Base-by-base conservation (phyloP, 2,888 invertebrate species). In the Willowsia nigromaculata region DNA sequence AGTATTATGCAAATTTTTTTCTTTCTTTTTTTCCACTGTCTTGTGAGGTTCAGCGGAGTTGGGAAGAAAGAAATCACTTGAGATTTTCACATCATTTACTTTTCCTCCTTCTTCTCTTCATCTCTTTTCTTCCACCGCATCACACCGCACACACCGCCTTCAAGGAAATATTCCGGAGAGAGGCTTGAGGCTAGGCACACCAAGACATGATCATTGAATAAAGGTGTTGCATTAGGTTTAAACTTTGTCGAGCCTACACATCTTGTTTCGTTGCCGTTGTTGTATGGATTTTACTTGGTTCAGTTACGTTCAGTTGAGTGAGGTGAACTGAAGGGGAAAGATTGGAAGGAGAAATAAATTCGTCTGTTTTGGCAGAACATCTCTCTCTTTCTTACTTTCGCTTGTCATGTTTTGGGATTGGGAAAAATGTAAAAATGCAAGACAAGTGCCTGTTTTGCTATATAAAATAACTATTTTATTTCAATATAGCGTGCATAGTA, bases 81-180 rank as follows among this genome's bases (percentile, higher is more conserved):
- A 85, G 85, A 76, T 85, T 85, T 85, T 85, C 85, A 85, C 85
- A 85, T 85, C 85, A 85, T 85, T 85, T 85, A 62, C 76, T 53
- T 74, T 76, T 68, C 53, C 71, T 33, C 71, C 43, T 33, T n/a
- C 40, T 40, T 74, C 18, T 6, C 65, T 56, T 27, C 18, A 37
- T 56, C 71, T 50, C 37, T 2, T 37, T 43, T 47, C n/a, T 56
- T 40, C 7, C 37, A 40, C 81, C 47, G 43, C 71, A 47, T 71
- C 43, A 5, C 22, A 37, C 2, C 27, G 11, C 11, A 25, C 7
- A 22, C 22, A 40, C 71, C 40, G 43, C 71, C 71, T 74, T 68
- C 43, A 43, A 74, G 43, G 71, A 40, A 71, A 74, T 18, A 25
- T 43, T 40, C 59, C 22, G 15, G 15, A 59, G 27, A 25, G 9